Evolutionary conservation across 1,140 invertebrate genomes (phyloP).

Genomic region (Drosophila burlai): DNA sequence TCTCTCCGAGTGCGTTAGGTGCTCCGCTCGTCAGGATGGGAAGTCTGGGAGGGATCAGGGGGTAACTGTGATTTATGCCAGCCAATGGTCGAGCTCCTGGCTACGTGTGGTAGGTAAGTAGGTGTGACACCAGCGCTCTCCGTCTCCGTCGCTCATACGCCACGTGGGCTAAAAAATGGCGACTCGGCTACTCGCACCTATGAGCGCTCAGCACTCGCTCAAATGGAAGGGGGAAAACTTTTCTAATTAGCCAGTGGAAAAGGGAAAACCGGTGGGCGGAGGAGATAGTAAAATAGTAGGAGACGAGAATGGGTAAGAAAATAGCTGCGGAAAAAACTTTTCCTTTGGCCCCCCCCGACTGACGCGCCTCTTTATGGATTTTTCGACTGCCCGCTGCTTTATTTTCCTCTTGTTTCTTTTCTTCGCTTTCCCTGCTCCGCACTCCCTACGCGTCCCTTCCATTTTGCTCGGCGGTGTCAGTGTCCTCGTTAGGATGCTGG

Average conservation of each 20-base stretch:
- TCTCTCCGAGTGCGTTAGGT: constrained; percentile 70
- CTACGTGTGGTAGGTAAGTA: constrained; percentile 62
- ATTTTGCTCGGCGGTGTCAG: constrained; percentile 66
- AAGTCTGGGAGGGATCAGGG: constrained; percentile 12
- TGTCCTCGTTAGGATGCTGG: constrained; percentile 79
- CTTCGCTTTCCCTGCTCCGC: constrained; percentile 12
- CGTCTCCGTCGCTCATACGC: constrained; percentile 58
- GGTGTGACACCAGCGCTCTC: constrained; percentile 79
- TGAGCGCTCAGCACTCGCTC: constrained; percentile 51
- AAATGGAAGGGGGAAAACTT: constrained; percentile 56
- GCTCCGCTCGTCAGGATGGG: constrained; percentile 43
- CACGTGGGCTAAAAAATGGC: constrained; percentile 80
- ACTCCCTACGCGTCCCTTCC: constrained; percentile 3
- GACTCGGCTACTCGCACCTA: constrained; percentile 66
- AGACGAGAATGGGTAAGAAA: neutral
- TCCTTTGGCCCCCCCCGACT: constrained; percentile 19
- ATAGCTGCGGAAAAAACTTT: constrained; percentile 52
- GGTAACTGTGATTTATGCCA: constrained; percentile 82
- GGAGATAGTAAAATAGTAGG: constrained; percentile 9
- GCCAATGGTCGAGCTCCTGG: constrained; percentile 83
- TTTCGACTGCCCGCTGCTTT: constrained; percentile 58
- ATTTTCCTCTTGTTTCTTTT: constrained; percentile 25
- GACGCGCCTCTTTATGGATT: constrained; percentile 78
- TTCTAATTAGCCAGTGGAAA: constrained; percentile 73
- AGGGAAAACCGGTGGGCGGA: neutral